Percentiles rank a stretch among this genome's conserved stretches.
phyloP scores from a whole-genome alignment of 2,113 vertebrate species.

The Desmodus rotundus region DNA sequence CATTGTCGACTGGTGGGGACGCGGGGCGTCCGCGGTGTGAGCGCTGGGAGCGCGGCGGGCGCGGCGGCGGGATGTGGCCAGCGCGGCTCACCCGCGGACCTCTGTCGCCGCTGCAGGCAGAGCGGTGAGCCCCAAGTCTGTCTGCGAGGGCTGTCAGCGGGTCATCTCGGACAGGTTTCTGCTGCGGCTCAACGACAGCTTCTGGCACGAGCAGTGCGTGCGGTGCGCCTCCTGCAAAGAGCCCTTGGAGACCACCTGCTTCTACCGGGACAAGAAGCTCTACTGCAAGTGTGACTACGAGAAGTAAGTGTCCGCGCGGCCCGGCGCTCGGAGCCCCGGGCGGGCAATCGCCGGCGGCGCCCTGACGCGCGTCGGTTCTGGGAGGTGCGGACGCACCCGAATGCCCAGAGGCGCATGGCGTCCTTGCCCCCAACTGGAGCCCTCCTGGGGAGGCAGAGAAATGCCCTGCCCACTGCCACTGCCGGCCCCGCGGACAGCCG shows the following conservation, averaged over 20 bases:
- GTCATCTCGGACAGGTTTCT: conserved; percentile 93
- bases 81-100: neutral
- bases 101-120: conserved; percentile 76
- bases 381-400: neutral
- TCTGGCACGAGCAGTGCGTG: conserved; percentile 97
- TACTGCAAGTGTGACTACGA: conserved; percentile 96
- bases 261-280: conserved; percentile 92
- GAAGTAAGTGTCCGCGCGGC: conserved; percentile 85
- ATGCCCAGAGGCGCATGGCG: neutral
- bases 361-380: accelerated
- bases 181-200: conserved; percentile 91
- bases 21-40: too few relatives aligned
- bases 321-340: neutral
- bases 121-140: conserved; percentile 83
- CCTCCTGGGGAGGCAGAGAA: accelerated
- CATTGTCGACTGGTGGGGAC: neutral
- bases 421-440: accelerated
- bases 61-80: too few relatives aligned
- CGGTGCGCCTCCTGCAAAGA: conserved; percentile 91
- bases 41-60: too few relatives aligned
- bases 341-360: accelerated
- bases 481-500: accelerated
- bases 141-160: conserved; percentile 92
- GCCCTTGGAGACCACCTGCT: conserved; percentile 92
- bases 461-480: accelerated